Base-by-base conservation (phyloP, 2,113 vertebrate genomes). In the Mandrillus leucophaeus region DNA sequence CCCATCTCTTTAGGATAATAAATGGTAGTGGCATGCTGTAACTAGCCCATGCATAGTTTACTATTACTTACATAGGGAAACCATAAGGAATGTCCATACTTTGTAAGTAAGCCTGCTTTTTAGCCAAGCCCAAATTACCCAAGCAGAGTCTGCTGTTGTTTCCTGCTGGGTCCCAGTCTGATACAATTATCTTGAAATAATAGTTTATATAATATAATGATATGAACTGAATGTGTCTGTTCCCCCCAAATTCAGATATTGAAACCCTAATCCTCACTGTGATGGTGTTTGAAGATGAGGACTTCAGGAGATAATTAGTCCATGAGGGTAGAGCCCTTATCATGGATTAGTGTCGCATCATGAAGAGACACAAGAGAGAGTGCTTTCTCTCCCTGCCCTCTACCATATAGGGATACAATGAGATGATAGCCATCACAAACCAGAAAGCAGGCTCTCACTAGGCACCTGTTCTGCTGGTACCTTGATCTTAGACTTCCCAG, bases 171-270 rank as follows among this genome's bases (percentile, higher is more conserved):
- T 59, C 43, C 59, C 6, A 66, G 25, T 81, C 32, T 64, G 43
- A 66, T 52, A 85, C 4, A 83, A n/a, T 84, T 91, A 88, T 91
- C 92, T 93, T 87, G 38, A 82, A 93, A 84, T 23, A 61, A 75
- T 30, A 73, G 27, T 76, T 80, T 82, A 86, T 50, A 38, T 8
- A 40, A 13, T 14, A 6, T 8, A 64, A 5, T 64, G 12, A 32
- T 78, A n/a, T 64, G 50, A 8, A n/a, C 30, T 45, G 43, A 78
- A 48, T 32, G 27, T 78, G 30, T 78, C 43, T 78, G 6, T 78
- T 78, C 27, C 43, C n/a, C 55, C 14, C n/a, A 52, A 81, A 40
- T 17, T 64, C 18, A 1, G n/a, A 30, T 16, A 3, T 3, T 68
- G 50, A 79, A 45, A 48, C 22, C 6, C 25, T 57, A 38, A 38